Percentiles rank a stretch among this genome's conserved stretches.
Conservation (phyloP, 2,113 vertebrate genomes). For the Calidris pugnax region DNA sequence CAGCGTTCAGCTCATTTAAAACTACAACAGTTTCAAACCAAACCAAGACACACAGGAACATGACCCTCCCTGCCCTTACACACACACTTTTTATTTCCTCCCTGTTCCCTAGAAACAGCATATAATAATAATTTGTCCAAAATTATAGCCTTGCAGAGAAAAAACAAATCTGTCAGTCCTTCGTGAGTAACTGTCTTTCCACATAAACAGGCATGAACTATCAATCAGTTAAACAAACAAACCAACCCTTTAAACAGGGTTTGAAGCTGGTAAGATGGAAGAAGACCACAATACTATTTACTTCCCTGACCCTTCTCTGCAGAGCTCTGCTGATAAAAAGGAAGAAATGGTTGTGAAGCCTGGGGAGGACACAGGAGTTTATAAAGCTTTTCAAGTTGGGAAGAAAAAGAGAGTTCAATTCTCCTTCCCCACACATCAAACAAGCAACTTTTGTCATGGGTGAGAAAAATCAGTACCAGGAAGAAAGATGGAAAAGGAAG, state of each 20-base stretch:
- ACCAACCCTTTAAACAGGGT: neutral
- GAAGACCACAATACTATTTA: neutral
- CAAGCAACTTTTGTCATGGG: neutral
- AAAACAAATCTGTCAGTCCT: neutral
- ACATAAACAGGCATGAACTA: slow-evolving; percentile 15
- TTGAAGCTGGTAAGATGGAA: neutral
- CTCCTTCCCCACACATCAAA: neutral
- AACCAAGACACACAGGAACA: neutral
- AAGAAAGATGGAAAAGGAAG: neutral
- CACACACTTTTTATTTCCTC: neutral
- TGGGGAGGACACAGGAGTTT: neutral
- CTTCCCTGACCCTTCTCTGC: accelerated
- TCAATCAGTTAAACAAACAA: neutral
- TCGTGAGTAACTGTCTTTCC: neutral
- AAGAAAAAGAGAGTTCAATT: neutral
- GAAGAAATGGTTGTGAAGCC: neutral
- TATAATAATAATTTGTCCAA: slow-evolving; percentile 26
- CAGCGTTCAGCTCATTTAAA: neutral
- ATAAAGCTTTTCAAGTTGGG: neutral
- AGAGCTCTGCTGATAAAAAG: neutral
- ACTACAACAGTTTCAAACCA: slow-evolving; percentile 28
- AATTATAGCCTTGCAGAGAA: slow-evolving; percentile 29
- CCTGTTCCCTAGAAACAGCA: neutral
- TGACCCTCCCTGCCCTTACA: neutral
- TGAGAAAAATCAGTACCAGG: neutral